Evolutionary conservation across 1,140 invertebrate genomes (phyloP), one percentile per base, ranked within the genome.

Genomic region (Lepidostoma basale): DNA sequence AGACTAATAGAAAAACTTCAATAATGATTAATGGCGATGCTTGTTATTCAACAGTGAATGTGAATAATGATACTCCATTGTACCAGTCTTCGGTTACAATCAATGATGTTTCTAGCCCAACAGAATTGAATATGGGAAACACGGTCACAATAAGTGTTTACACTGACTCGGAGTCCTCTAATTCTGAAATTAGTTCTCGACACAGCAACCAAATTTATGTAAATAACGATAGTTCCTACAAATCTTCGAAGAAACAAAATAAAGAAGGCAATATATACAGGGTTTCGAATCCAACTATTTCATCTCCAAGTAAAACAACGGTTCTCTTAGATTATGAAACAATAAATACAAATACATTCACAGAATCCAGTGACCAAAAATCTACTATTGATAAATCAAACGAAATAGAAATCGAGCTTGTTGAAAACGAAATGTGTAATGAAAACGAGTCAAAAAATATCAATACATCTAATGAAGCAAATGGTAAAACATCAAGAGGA

Each of bases 21-120:
- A 91, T 92, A 69, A 78, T 90, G 77, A 91, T 92, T 62, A 91
- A 87, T 74, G 88, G 88, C 3, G 88, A 91, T 72, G 85, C 88
- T 77, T 89, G 88, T 77, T 88, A 88, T 75, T 86, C 86, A 23
- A 88, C 85, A 3, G 84, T 88, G 75, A 88, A 88, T 73, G 85
- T 87, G 0, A 85, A 82, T 28, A 86, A 85, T 63, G 81, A 86
- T 63, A 84, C 84, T 10, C 85, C 87, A 9, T 78, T 88, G 33
- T 89, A 89, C 77, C 86, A 88, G 68, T 89, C 87, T 14, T 89
- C 88, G 1, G 88, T 89, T 33, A 86, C 88, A 28, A 87, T 89
- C 22, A 86, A 85, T 72, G 85, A 86, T 77, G 79, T 63, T 65
- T 77, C 76, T 22, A 81, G 79, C 70, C 67, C 77, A 33, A 80